A percentile compares a stretch with the other conserved stretches of the same genome.
Evolutionary conservation across 1,140 invertebrate species (phyloP).

Genomic region (Drosophila pseudoananassae): DNA sequence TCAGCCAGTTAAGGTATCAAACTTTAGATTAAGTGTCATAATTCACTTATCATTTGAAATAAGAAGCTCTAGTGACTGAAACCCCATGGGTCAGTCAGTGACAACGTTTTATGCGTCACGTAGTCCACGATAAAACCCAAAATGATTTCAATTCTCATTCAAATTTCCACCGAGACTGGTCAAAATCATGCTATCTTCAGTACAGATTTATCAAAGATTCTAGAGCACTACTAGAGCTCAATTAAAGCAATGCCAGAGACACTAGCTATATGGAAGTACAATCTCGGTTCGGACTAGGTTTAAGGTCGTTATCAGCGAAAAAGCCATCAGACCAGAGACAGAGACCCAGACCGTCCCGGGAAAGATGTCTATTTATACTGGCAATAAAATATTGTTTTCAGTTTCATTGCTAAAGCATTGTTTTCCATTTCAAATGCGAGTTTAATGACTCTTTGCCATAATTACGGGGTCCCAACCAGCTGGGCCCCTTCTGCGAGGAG

Average conservation of each 20-base stretch:
- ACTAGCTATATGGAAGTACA: conserved; percentile 4
- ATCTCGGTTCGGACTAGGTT: conserved; percentile 16
- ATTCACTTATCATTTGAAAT: neutral
- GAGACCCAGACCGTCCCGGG: neutral
- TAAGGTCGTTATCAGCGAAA: conserved; percentile 61
- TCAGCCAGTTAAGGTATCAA: neutral
- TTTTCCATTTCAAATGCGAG: conserved; percentile 59
- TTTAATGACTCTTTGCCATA: conserved; percentile 65
- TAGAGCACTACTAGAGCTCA: conserved; percentile 40
- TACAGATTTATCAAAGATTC: conserved; percentile 47
- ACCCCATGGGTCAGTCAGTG: neutral
- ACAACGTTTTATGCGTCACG: conserved; percentile 14
- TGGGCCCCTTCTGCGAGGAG: conserved; percentile 24
- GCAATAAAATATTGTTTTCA: conserved; percentile 46
- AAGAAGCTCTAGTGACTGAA: neutral
- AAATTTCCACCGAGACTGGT: conserved; percentile 40
- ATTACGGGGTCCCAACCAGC: conserved; percentile 46
- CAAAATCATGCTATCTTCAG: conserved; percentile 41
- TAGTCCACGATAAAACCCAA: conserved; percentile 21
- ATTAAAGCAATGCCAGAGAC: conserved; percentile 60
- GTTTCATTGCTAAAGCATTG: conserved; percentile 20
- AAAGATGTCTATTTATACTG: conserved; percentile 44
- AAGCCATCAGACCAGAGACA: conserved; percentile 19
- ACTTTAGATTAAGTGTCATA: neutral
- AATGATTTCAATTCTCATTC: conserved; percentile 57